Evolutionary conservation across 2,888 invertebrate genomes (phyloP).

Genomic region (Drosophila yooni): DNA sequence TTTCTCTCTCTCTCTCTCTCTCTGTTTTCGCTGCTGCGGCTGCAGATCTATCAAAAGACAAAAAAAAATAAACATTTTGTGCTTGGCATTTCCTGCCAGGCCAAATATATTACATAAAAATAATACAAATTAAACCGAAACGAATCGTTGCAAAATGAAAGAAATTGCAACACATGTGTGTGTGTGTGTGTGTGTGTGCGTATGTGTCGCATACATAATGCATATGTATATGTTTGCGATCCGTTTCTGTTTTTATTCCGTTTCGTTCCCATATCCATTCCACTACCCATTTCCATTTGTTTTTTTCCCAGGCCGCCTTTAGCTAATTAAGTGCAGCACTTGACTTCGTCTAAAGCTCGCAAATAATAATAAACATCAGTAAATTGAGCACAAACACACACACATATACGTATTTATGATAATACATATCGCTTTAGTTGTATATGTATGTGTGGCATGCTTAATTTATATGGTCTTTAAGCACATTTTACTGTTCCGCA

Average conservation of each 20-base stretch:
- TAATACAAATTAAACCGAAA: slow-evolving; percentile 18
- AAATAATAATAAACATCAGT: slow-evolving; percentile 57
- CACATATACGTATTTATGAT: slow-evolving; percentile 7
- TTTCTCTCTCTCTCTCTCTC: not conserved
- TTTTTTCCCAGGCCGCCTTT: slow-evolving; percentile 57
- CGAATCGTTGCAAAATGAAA: not conserved
- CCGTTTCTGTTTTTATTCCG: slow-evolving; percentile 19
- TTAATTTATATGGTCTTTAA: slow-evolving; percentile 68
- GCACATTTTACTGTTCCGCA: slow-evolving; percentile 71
- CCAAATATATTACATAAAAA: slow-evolving; percentile 53
- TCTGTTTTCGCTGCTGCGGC: slow-evolving; percentile 9
- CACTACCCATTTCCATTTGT: slow-evolving; percentile 17
- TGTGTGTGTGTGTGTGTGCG: not conserved
- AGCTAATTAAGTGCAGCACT: slow-evolving; percentile 66
- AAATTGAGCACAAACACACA: slow-evolving; percentile 48
- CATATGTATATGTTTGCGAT: not conserved
- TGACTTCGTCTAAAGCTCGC: slow-evolving; percentile 68
- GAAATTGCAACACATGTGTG: slow-evolving; percentile 20
- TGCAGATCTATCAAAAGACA: slow-evolving; percentile 18
- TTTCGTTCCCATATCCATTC: slow-evolving; percentile 21
- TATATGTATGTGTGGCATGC: slow-evolving; percentile 23
- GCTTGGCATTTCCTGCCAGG: slow-evolving; percentile 54
- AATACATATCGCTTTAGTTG: slow-evolving; percentile 11
- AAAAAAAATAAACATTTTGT: slow-evolving; percentile 27
- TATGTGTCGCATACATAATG: slow-evolving; percentile 1